phyloP scores from a whole-genome alignment of 23 tunicate species.

The Ascidia mentula region DNA sequence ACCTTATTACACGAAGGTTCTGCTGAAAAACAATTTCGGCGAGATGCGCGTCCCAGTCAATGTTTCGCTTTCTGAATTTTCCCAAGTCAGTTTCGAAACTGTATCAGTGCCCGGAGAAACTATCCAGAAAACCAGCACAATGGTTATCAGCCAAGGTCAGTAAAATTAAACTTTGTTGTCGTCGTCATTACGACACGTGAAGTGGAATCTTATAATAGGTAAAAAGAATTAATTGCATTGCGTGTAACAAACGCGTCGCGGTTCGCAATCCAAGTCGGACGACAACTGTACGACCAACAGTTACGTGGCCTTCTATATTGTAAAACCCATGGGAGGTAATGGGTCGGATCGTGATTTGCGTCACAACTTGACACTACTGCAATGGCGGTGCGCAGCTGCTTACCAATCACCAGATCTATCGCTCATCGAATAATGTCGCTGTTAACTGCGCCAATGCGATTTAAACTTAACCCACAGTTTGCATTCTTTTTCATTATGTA shows the following conservation, averaged over 20 bases:
- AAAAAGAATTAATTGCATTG: no score
- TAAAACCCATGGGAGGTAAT: not conserved
- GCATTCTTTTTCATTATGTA: no score
- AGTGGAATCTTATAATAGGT: not conserved
- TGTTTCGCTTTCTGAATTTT: conserved; percentile 70
- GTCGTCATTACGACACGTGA: not conserved
- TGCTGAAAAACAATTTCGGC: conserved; percentile 69
- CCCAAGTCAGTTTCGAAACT: conserved; percentile 59
- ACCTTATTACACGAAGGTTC: conserved; percentile 56
- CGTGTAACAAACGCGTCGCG: not conserved
- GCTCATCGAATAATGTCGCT: not conserved
- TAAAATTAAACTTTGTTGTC: no score
- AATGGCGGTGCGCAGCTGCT: conserved; percentile 3
- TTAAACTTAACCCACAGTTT: no score
- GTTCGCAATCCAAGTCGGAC: not conserved
- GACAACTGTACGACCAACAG: not conserved
- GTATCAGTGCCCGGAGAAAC: conserved; percentile 68
- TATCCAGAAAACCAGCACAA: conserved; percentile 61
- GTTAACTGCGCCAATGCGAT: no score
- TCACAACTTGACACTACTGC: conserved; percentile 7
- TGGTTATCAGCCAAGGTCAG: conserved; percentile 36
- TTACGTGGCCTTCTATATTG: not conserved
- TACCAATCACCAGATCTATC: not conserved
- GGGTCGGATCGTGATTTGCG: conserved; percentile 7
- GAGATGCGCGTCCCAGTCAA: conserved; percentile 72